phyloP scores from a whole-genome alignment of 2,888 invertebrate genomes.

The Chrysodeixis includens region DNA sequence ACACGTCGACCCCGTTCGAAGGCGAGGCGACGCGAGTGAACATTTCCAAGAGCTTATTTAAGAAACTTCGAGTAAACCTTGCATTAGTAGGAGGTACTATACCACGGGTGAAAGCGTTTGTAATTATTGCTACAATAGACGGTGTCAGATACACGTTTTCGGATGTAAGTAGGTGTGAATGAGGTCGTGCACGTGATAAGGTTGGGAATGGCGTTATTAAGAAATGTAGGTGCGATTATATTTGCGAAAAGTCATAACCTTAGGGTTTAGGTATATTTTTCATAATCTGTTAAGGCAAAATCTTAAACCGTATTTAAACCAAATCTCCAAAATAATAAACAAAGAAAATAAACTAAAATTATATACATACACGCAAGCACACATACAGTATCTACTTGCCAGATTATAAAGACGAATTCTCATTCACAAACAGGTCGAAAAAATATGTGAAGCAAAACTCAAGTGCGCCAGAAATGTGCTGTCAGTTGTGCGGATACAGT shows the following conservation, averaged over 20 bases:
- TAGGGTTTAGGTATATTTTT: not conserved
- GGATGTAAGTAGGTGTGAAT: slow-evolving; percentile 16
- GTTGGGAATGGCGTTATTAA: not conserved
- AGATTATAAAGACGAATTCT: slow-evolving; percentile 63
- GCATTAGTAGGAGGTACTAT: slow-evolving; percentile 15
- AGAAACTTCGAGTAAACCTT: slow-evolving; percentile 53
- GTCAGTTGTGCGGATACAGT: slow-evolving; percentile 71
- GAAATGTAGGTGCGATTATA: not conserved
- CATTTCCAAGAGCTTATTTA: slow-evolving; percentile 56
- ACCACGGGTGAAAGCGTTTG: slow-evolving; percentile 15
- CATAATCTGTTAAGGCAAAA: too few relatives aligned
- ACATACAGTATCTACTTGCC: not conserved
- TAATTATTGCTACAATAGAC: slow-evolving; percentile 46
- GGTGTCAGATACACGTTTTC: slow-evolving; percentile 37
- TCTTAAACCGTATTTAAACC: too few relatives aligned
- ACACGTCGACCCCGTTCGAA: slow-evolving; percentile 67
- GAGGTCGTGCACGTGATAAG: slow-evolving; percentile 12
- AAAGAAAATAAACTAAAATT: not conserved
- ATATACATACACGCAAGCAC: not conserved
- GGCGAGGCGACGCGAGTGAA: slow-evolving; percentile 33
- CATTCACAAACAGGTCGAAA: slow-evolving; percentile 44
- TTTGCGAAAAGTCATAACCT: not conserved
- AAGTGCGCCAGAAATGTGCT: slow-evolving; percentile 65
- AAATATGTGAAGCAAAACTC: slow-evolving; percentile 38
- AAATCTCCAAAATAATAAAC: too few relatives aligned